Evolutionary conservation across 2,797 vertebrate genomes (phyloP).

Genomic region (Labeo calbasu): DNA sequence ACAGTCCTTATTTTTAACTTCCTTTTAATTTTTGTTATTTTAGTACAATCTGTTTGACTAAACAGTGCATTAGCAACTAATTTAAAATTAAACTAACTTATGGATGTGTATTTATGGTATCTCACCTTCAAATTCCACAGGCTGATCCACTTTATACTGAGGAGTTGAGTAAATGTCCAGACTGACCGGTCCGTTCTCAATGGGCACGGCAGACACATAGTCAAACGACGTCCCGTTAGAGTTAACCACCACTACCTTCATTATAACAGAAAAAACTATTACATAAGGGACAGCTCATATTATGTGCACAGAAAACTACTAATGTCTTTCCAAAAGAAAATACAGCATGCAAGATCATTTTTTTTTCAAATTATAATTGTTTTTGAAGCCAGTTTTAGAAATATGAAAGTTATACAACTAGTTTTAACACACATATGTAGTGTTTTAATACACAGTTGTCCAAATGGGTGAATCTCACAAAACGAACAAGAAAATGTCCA

Average conservation of each 20-base stretch:
- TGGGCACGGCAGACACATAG: slow-evolving; percentile 79
- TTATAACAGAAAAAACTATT: neutral
- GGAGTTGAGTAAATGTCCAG: slow-evolving; percentile 90
- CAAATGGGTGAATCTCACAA: neutral
- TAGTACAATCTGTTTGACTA: no score
- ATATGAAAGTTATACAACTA: neutral
- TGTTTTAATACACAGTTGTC: neutral
- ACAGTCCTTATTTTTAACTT: no score
- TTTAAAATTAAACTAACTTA: no score
- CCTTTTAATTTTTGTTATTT: no score
- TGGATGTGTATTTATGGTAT: neutral
- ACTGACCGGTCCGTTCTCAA: slow-evolving; percentile 89
- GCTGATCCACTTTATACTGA: slow-evolving; percentile 88
- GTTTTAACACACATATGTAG: neutral
- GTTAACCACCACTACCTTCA: slow-evolving; percentile 83
- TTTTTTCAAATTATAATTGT: neutral
- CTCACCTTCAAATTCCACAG: slow-evolving; percentile 79
- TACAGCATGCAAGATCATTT: neutral
- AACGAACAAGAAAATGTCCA: neutral
- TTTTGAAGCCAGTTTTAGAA: neutral
- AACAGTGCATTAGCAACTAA: no score
- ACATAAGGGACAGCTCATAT: neutral
- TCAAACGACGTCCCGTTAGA: slow-evolving; percentile 92
- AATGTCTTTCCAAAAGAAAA: neutral
- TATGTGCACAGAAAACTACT: neutral